These are phyloP conservation scores for Siniperca obscura DNA, from an alignment of 2,797 vertebrate species.

Conservation along the genomic window DNA sequence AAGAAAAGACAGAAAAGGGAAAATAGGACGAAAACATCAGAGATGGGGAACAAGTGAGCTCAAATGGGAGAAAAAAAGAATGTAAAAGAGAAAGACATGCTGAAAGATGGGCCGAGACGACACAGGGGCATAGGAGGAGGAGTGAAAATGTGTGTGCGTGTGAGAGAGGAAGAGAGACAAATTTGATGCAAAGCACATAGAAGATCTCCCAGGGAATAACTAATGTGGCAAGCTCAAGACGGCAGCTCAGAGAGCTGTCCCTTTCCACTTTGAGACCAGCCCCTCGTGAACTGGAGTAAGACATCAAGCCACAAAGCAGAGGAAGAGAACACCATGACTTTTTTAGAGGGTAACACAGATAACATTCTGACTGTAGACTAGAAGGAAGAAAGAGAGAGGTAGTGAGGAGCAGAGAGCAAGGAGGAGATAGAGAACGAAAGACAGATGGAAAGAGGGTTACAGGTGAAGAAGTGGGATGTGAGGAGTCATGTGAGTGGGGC, in stretches of 20 bases:
- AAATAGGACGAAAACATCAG: not conserved
- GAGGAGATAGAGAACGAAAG: not conserved
- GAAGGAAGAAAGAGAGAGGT: not conserved
- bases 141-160: constrained; percentile 26
- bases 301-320: constrained; percentile 62
- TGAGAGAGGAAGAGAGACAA: constrained; percentile 25
- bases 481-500: not conserved
- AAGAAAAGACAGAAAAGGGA: not conserved
- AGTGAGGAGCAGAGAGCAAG: constrained; percentile 1
- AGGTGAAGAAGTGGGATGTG: constrained; percentile 24
- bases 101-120: constrained; percentile 3
- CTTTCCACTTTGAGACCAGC: constrained; percentile 59
- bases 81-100: not conserved
- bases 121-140: constrained; percentile 13
- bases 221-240: constrained; percentile 56
- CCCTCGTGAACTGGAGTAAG: constrained; percentile 60
- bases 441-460: constrained; percentile 22
- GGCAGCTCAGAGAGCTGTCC: constrained; percentile 59
- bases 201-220: constrained; percentile 59
- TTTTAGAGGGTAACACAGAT: constrained; percentile 34
- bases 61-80: not conserved
- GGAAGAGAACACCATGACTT: constrained; percentile 34
- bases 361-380: constrained; percentile 32
- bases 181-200: constrained; percentile 62
- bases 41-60: not conserved